Conservation (phyloP, 1,140 invertebrate genomes). For the Hyles vespertilio region DNA sequence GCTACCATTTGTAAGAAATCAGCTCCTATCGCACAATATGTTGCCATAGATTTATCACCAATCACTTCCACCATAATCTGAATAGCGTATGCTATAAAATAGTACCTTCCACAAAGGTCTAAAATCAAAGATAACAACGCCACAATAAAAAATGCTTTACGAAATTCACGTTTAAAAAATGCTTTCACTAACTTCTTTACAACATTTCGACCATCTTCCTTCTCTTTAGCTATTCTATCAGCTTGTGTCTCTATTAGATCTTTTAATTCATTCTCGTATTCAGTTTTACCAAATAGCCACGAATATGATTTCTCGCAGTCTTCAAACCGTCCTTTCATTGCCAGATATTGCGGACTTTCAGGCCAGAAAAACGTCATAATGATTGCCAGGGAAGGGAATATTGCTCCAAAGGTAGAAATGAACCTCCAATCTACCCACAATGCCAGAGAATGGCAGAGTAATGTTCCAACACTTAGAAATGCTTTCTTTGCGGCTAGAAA, state of each 20-base stretch:
- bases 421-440: conserved; percentile 33
- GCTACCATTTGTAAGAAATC: conserved; percentile 32
- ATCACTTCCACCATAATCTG: conserved; percentile 39
- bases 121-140: conserved; percentile 27
- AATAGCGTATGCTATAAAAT: conserved; percentile 31
- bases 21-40: conserved; percentile 31
- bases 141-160: conserved; percentile 31
- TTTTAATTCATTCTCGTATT: conserved; percentile 22
- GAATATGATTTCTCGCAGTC: conserved; percentile 24
- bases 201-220: neutral
- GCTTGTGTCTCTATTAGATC: conserved; percentile 19
- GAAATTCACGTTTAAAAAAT: conserved; percentile 27
- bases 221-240: conserved; percentile 5
- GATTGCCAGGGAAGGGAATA: conserved; percentile 19
- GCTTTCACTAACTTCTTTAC: neutral
- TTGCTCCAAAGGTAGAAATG: conserved; percentile 23
- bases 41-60: conserved; percentile 25
- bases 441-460: conserved; percentile 28
- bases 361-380: conserved; percentile 30
- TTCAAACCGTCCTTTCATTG: conserved; percentile 29
- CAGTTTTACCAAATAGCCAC: conserved; percentile 27
- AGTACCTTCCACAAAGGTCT: conserved; percentile 37
- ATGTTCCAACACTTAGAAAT: conserved; percentile 22
- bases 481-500: conserved; percentile 34
- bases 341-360: conserved; percentile 41